Base-by-base conservation (phyloP, 2,113 vertebrate genomes). In the Scatophagus argus region DNA sequence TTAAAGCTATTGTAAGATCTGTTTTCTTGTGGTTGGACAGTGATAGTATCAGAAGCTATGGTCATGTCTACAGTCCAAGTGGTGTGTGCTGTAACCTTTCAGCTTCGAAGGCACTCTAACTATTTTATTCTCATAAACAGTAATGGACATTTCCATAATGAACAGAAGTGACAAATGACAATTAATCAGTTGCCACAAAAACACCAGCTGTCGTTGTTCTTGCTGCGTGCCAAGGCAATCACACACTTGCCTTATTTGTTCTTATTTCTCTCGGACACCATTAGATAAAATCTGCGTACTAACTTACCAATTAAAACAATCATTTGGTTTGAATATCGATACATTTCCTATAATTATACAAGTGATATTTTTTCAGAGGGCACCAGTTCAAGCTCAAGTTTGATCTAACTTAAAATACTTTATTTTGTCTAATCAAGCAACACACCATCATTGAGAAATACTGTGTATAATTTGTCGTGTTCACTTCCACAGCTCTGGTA, bases 401-500 rank as follows among this genome's bases (percentile, higher is more conserved):
- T 31, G 9, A 3, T 32, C 7, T 32, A 31, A 5, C 55, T 46
- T 13, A 16, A 38, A 60, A 62, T 38, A 5, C n/a, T n/a, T 21
- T 12, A 23, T 2, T 5, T 13, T 27, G 31, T 63, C 41, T 12
- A 5, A 43, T 31, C 7, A 5, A 43, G 31, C 51, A 12, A 19
- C 11, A 1, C 21, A 39, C 17, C 8, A 16, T 43, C 1, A 25
- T 47, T n/a, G 36, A 27, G n/a, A 31, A 69, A 1, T 41, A 41
- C 34, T 25, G 13, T 17, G 2, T 56, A 25, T 32, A 0, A 60
- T 64, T 31, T 29, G 5, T 27, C 38, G 88, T 73, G 80, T 52
- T 10, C 14, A 0, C 6, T 8, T 65, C 73, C 82, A 55, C 82
- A 99, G 98, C 86, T 95, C 93, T 63, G 97, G 98, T 27, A 95